These are phyloP conservation scores for Thereva unica DNA, from an alignment of 2,888 invertebrate species.

Conservation along the genomic window DNA sequence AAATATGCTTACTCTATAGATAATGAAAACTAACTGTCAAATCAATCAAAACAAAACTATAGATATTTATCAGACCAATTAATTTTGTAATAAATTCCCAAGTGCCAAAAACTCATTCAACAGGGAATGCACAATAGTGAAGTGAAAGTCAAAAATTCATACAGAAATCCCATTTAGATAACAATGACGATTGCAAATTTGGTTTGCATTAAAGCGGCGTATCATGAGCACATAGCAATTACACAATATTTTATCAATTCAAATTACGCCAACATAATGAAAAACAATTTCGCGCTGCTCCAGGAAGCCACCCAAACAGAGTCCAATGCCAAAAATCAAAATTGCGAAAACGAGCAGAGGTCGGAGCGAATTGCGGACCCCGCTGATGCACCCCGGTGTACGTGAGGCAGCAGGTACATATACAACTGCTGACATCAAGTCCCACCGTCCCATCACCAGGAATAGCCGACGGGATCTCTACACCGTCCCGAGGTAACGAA, in stretches of 20 bases:
- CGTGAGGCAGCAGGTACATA: background rate
- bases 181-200: no score
- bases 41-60: no score
- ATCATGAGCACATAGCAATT: slow-evolving; percentile 23
- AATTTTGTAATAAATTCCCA: no score
- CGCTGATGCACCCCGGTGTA: background rate
- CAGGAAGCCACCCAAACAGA: no score
- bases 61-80: no score
- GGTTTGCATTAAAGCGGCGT: slow-evolving; percentile 21
- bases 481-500: slow-evolving; percentile 5
- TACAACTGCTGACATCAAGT: background rate
- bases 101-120: no score
- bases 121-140: no score
- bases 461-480: slow-evolving; percentile 8
- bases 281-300: slow-evolving; percentile 17
- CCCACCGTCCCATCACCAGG: background rate
- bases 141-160: no score
- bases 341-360: slow-evolving; percentile 5
- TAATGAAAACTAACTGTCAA: no score
- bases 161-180: no score
- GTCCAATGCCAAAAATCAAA: slow-evolving; percentile 19
- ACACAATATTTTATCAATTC: slow-evolving; percentile 33
- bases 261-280: slow-evolving; percentile 32
- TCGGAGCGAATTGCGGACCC: background rate
- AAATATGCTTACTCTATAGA: no score